Conservation (phyloP, 1,140 invertebrate species). For the Aricia agestis region DNA sequence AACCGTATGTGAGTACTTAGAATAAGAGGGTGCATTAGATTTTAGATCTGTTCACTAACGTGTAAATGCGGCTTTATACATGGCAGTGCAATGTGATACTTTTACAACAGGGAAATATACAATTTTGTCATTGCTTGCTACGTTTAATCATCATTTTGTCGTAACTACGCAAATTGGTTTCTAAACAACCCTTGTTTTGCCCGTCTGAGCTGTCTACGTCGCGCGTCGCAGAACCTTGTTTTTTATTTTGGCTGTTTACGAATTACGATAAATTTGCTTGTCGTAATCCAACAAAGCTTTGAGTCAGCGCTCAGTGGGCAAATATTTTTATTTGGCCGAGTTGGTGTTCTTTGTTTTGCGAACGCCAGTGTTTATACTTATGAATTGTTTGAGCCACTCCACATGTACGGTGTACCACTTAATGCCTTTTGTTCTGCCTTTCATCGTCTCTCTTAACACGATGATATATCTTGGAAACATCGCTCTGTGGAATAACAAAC, state of each 20-base stretch:
- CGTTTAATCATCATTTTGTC: no score
- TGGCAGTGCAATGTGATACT: no score
- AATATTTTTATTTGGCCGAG: conserved; percentile 71
- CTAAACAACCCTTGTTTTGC: background rate
- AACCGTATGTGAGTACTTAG: no score
- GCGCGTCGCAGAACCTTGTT: background rate
- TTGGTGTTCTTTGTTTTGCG: conserved; percentile 65
- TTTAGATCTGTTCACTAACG: no score
- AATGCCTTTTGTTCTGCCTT: background rate
- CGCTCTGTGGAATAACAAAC: background rate
- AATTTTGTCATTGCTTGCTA: no score
- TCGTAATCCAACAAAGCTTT: conserved; percentile 63
- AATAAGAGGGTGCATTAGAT: no score
- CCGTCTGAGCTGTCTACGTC: background rate
- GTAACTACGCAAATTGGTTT: background rate
- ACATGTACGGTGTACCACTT: conserved; percentile 36
- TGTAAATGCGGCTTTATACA: no score
- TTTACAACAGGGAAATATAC: no score
- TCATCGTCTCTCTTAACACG: background rate
- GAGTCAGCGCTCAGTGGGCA: conserved; percentile 63
- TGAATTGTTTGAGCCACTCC: conserved; percentile 49
- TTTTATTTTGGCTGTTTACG: conserved; percentile 21
- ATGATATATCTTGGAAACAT: background rate
- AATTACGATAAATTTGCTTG: conserved; percentile 61
- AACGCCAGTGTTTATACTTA: conserved; percentile 60